These are phyloP conservation scores for Syngnathus typhle DNA, from an alignment of 2,113 vertebrate species.

Conservation along the genomic window DNA sequence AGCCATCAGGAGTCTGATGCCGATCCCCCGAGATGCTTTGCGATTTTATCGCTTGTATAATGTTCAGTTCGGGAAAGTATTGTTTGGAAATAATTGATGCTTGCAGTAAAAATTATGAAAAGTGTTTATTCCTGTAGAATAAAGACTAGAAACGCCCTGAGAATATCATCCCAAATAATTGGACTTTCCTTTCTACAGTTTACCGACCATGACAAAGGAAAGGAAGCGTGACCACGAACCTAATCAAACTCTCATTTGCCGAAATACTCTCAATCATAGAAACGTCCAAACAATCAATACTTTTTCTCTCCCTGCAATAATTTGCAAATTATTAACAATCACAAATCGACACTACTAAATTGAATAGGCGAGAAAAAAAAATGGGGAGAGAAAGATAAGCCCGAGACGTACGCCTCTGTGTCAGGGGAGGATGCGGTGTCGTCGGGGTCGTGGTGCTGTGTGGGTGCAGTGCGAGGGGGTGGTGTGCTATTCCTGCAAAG, in stretches of 20 bases:
- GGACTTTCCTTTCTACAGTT: no score
- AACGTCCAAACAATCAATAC: background rate
- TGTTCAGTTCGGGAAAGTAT: background rate
- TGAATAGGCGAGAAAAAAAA: background rate
- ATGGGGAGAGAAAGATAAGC: background rate
- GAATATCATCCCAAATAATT: no score
- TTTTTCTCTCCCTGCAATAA: background rate
- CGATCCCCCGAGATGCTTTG: background rate
- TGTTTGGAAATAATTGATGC: background rate
- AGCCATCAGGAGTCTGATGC: background rate
- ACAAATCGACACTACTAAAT: background rate
- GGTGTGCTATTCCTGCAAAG: slow-evolving; percentile 13
- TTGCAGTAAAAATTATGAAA: background rate
- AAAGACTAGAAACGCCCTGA: no score
- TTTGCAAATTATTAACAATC: background rate
- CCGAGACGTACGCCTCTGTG: slow-evolving; percentile 1
- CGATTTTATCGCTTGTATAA: background rate
- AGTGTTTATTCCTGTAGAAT: background rate
- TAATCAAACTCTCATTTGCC: background rate
- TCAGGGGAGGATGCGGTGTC: slow-evolving; percentile 20
- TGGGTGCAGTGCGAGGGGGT: background rate
- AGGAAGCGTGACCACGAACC: no score
- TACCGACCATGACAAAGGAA: no score
- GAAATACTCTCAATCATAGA: background rate
- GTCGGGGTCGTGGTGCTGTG: background rate